phyloP scores from a whole-genome alignment of 2,888 invertebrate species.

The Globia sparganii region DNA sequence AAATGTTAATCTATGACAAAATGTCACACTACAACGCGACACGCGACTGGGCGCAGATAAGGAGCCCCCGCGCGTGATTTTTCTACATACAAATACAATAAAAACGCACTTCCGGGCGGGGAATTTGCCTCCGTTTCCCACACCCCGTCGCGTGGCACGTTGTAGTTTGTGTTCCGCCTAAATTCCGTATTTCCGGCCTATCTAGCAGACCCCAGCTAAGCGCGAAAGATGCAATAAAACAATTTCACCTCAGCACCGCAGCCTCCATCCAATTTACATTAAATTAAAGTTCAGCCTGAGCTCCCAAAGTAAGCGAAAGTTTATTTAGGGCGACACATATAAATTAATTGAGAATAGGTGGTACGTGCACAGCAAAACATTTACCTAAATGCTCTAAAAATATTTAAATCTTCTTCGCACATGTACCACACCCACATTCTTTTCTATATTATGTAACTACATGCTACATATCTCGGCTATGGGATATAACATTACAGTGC shows the following conservation, averaged over 20 bases:
- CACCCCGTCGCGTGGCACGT: not conserved
- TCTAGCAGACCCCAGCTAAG: not conserved
- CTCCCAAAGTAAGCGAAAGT: not conserved
- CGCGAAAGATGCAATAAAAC: slow-evolving; percentile 21
- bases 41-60: not conserved
- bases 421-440: not conserved
- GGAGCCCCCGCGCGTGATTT: not conserved
- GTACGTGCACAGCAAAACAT: not conserved
- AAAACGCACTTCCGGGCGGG: not conserved
- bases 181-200: not conserved
- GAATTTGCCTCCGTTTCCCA: not conserved
- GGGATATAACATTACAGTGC: not conserved
- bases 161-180: not conserved
- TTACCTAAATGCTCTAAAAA: not conserved
- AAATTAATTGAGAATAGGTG: not conserved
- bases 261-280: not conserved
- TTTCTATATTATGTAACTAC: not conserved
- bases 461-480: not conserved
- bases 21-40: not conserved
- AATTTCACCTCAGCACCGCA: not conserved
- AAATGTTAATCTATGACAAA: not conserved
- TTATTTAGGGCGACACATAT: not conserved
- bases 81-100: not conserved
- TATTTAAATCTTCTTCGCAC: not conserved
- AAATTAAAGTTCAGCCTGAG: slow-evolving; percentile 18